Percentiles rank a stretch among this genome's conserved stretches.
Conservation (phyloP, 2,888 invertebrate genomes). For the Athalia rosae region DNA sequence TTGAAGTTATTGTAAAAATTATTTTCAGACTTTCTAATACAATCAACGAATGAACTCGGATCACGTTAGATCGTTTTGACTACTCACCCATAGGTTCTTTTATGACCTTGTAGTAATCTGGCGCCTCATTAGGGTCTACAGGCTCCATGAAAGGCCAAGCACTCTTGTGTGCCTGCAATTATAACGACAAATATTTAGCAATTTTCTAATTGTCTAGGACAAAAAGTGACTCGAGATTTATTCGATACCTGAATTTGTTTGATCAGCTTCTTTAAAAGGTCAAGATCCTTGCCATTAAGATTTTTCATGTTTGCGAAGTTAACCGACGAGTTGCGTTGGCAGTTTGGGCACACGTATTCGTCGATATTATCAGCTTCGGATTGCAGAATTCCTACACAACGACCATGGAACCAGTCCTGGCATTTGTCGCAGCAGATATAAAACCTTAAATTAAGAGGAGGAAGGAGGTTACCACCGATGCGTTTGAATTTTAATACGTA, state of each 20-base stretch:
- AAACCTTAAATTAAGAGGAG: slow-evolving; percentile 80
- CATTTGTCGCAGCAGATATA: slow-evolving; percentile 99
- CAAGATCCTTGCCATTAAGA: slow-evolving; percentile 86
- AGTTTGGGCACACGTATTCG: slow-evolving; percentile 97
- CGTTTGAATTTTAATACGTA: neutral
- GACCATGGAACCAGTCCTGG: slow-evolving; percentile 99
- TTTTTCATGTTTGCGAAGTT: slow-evolving; percentile 94
- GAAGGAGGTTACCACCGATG: neutral
- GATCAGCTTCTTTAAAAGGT: slow-evolving; percentile 88
- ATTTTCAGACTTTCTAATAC: neutral
- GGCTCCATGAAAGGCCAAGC: slow-evolving; percentile 99
- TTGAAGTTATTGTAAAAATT: too few relatives aligned
- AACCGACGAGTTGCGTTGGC: slow-evolving; percentile 91
- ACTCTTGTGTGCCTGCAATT: slow-evolving; percentile 88
- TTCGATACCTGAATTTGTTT: slow-evolving; percentile 87
- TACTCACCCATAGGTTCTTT: slow-evolving; percentile 96
- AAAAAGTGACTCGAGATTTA: slow-evolving; percentile 3
- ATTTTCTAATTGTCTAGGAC: neutral
- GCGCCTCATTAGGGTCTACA: slow-evolving; percentile 96
- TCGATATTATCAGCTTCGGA: slow-evolving; percentile 96
- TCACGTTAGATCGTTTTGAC: neutral
- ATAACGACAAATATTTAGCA: slow-evolving; percentile 26
- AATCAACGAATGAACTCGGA: neutral
- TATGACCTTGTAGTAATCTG: slow-evolving; percentile 96
- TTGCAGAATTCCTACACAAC: slow-evolving; percentile 96